Percentiles rank a stretch among this genome's conserved stretches.
These are phyloP conservation scores for Eclectus roratus DNA, from an alignment of 2,113 vertebrate genomes.

Conservation along the genomic window DNA sequence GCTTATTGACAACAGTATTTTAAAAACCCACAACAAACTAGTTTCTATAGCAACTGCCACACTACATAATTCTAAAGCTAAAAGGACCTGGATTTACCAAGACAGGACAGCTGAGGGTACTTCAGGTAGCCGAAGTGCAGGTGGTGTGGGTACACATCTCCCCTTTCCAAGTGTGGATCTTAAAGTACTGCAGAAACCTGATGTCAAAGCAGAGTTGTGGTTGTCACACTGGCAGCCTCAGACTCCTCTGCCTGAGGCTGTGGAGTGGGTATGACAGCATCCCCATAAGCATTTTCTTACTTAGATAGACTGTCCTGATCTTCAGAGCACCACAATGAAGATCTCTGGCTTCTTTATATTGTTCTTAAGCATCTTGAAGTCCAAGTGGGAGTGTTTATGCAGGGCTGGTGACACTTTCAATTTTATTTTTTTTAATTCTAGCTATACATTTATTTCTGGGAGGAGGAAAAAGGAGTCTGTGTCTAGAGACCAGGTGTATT, in stretches of 20 bases:
- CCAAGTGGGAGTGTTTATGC: neutral
- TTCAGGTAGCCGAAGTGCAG: neutral
- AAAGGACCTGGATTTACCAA: neutral
- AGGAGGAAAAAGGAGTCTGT: neutral
- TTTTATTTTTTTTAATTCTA: neutral
- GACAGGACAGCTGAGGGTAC: neutral
- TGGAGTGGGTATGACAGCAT: neutral
- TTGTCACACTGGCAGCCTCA: neutral
- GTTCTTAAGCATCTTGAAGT: neutral
- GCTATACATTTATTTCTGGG: neutral
- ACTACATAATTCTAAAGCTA: neutral
- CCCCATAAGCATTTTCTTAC: neutral
- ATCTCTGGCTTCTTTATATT: neutral
- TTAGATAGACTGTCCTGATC: rapidly evolving
- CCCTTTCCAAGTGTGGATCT: neutral
- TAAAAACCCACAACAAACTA: neutral
- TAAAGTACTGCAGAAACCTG: neutral
- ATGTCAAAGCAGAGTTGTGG: neutral
- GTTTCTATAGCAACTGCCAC: constrained; percentile 54
- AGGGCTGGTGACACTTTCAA: neutral
- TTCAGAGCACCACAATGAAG: neutral
- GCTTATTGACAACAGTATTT: constrained; percentile 51
- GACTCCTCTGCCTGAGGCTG: neutral
- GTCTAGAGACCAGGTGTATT: neutral
- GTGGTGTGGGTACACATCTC: neutral